Percentiles rank a stretch among this genome's conserved stretches.
Conservation (phyloP, 1,140 invertebrate species). For the Episyrphus balteatus region DNA sequence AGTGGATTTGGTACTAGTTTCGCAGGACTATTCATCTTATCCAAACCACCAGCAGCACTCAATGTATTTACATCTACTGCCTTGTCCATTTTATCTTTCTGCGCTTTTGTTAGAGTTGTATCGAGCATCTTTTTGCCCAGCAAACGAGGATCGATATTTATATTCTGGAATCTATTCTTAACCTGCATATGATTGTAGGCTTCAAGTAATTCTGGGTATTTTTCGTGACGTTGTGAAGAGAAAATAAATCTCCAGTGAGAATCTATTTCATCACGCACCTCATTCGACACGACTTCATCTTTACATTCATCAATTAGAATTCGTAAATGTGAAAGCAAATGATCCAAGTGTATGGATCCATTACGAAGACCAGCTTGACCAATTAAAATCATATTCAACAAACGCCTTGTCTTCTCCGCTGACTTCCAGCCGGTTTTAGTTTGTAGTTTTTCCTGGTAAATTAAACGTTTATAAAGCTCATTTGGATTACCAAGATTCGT, state of each 20-base stretch:
- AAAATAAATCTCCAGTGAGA: constrained; percentile 41
- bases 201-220: constrained; percentile 38
- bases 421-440: constrained; percentile 37
- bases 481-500: constrained; percentile 34
- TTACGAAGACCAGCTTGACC: constrained; percentile 42
- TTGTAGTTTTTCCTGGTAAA: constrained; percentile 37
- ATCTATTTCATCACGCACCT: constrained; percentile 38
- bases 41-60: not conserved
- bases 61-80: not conserved
- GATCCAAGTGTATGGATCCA: constrained; percentile 38
- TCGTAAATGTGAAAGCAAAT: constrained; percentile 35
- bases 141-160: constrained; percentile 22
- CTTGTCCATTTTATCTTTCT: constrained; percentile 2
- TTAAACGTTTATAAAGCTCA: constrained; percentile 36
- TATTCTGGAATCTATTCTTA: constrained; percentile 17
- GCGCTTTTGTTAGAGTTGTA: constrained; percentile 4
- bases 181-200: constrained; percentile 29
- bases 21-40: not conserved
- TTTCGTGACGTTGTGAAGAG: constrained; percentile 33
- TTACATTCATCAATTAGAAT: constrained; percentile 35
- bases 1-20: too few species aligned
- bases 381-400: constrained; percentile 42
- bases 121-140: constrained; percentile 16
- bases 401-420: constrained; percentile 33
- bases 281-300: constrained; percentile 30